Evolutionary conservation across 2,888 invertebrate genomes (phyloP).

Genomic region (Acleris cristana): DNA sequence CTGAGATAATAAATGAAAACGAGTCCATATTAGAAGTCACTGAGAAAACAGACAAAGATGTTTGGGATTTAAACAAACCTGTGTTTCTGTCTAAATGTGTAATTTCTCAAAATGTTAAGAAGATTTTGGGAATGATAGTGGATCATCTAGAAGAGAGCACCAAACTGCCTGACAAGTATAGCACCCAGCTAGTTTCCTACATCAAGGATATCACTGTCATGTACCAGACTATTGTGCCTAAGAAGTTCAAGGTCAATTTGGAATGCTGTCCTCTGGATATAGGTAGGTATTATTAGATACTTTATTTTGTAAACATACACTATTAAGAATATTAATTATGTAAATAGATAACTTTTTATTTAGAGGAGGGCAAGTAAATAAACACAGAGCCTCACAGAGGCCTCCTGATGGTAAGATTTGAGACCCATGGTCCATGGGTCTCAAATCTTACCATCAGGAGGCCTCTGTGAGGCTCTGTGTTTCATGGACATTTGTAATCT

Average conservation of each 20-base stretch:
- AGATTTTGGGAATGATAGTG: constrained; percentile 65
- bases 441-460: too few species aligned
- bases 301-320: neutral
- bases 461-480: too few species aligned
- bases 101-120: constrained; percentile 71
- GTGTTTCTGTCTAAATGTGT: constrained; percentile 73
- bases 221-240: constrained; percentile 74
- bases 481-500: too few species aligned
- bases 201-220: constrained; percentile 73
- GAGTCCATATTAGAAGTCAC: constrained; percentile 60
- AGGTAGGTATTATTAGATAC: constrained; percentile 55
- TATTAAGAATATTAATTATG: too few species aligned
- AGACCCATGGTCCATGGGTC: too few species aligned
- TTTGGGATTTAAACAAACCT: constrained; percentile 68
- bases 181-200: constrained; percentile 64
- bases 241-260: constrained; percentile 71
- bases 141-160: constrained; percentile 72
- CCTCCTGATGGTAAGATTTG: too few species aligned
- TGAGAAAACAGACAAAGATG: constrained; percentile 50
- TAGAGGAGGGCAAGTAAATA: too few species aligned
- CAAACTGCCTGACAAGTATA: constrained; percentile 68
- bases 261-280: constrained; percentile 75
- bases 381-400: too few species aligned
- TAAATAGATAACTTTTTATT: too few species aligned
- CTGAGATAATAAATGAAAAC: constrained; percentile 47